Evolutionary conservation across 2,113 vertebrate genomes (phyloP), one percentile per base, ranked within the genome.

Genomic region (Orthonyx spaldingii): DNA sequence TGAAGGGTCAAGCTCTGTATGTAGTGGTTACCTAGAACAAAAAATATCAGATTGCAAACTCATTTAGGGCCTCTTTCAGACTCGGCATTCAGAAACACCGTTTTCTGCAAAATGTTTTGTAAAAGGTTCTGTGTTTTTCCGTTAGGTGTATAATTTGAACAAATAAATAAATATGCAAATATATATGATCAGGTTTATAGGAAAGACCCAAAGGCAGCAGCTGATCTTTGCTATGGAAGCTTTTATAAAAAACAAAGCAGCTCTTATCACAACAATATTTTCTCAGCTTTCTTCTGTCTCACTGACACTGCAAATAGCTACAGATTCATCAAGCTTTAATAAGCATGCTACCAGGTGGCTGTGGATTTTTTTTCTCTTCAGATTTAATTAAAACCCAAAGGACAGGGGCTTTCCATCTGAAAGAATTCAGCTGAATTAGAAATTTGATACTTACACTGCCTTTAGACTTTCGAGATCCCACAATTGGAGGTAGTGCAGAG

Each of bases 391-490:
- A 97, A 86, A 81, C 90, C 60, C 91, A 94, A 93, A 96, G 82
- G 90, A 96, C 57, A 75, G 23, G 39, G 32, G 87, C 56, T 91
- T 89, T 71, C 59, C 70, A 80, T 49, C 37, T 23, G 37, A 59
- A 1, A 39, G 81, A 86, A 93, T 89, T 80, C 88, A 97, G 60
- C 9, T 24, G 90, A 78, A 83, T 44, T 69, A 47, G 39, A 76
- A 90, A 72, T 90, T 66, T 81, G 47, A 84, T 97, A 98, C 99
- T 99, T 98, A 99, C 99, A 41, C 98, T 98, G 97, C 98, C 98
- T 94, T 98, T 99, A 90, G 98, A 98, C 91, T 98, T 99, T 74
- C 97, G 97, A 91, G 97, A 98, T 98, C 98, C 98, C 91, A 98
- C 98, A 95, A 98, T 97, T 0, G 98, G 99, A 52, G 99, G 99